These are phyloP conservation scores for Labeo rohita DNA, from an alignment of 2,113 vertebrate species.

Conservation along the genomic window DNA sequence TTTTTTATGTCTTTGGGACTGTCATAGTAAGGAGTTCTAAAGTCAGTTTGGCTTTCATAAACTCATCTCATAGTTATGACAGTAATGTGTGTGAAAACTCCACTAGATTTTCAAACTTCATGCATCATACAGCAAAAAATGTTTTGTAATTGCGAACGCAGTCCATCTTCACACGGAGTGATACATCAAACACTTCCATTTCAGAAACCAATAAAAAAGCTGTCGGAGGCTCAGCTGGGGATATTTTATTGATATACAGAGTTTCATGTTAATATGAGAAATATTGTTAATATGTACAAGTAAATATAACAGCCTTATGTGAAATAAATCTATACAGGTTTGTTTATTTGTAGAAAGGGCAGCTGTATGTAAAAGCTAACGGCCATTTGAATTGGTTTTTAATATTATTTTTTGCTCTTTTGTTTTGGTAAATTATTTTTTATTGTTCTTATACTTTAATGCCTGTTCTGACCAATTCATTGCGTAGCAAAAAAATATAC, in stretches of 20 bases:
- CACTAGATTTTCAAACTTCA: background rate
- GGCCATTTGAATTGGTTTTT: background rate
- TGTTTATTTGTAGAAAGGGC: slow-evolving; percentile 14
- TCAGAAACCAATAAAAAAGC: background rate
- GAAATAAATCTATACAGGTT: background rate
- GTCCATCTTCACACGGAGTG: background rate
- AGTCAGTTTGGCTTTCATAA: too few species aligned
- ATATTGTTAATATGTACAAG: slow-evolving; percentile 32
- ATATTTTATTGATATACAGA: background rate
- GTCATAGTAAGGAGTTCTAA: too few species aligned
- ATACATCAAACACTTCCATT: background rate
- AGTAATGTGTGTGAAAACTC: background rate
- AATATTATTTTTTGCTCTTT: background rate
- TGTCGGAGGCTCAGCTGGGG: background rate
- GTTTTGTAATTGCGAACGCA: background rate
- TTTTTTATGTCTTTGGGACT: too few species aligned
- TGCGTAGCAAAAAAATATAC: background rate
- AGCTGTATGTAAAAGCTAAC: slow-evolving; percentile 1
- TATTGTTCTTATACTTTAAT: background rate
- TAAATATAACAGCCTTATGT: slow-evolving; percentile 33
- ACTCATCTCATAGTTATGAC: background rate
- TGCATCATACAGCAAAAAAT: background rate
- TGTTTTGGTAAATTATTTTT: slow-evolving; percentile 6
- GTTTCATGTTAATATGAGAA: slow-evolving; percentile 26
- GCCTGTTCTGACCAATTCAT: background rate